Evolutionary conservation across 2,113 vertebrate genomes (phyloP), one percentile per base, ranked within the genome.

Genomic region (Muntiacus reevesi): DNA sequence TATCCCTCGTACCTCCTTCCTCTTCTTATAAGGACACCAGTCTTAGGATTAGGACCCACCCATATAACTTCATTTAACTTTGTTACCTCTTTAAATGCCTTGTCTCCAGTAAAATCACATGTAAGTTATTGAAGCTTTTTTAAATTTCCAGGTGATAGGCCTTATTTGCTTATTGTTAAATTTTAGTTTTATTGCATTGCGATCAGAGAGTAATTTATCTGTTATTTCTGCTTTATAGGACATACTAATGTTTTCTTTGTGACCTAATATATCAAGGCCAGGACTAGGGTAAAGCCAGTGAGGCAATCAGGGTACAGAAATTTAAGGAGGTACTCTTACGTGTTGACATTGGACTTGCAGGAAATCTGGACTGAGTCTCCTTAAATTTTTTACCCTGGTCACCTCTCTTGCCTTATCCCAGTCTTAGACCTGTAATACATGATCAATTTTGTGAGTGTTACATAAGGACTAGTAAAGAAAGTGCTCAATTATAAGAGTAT

Each of bases 151-250:
- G 33, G 7, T 96, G 17, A 23, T 50, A 92, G 47, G 16, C 14
- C 33, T 81, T 74, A 62, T 57, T n/a, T 59, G 4, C 10, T 67
- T n/a, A 14, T 91, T 94, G 23, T 82, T 82, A 64, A 91, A 74
- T 95, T 88, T 21, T 60, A 81, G 15, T 94, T 95, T 92, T 59
- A 82, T 36, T 95, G 28, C 62, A 87, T 91, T 85, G 36, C 86
- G 36, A 94, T 87, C 55, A 92, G 40, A 87, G 54, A 57, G 25
- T 89, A 88, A 76, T 92, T 13, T 43, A 81, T 74, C 15, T 57
- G 12, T 92, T 92, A n/a, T 57, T 94, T 94, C 57, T 90, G 25
- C 47, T 54, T 81, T 50, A 64, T 87, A 21, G 27, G 67, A 50
- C 50, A 87, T 17, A 59, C 9, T 91, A 1, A 47, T 89, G 14